A percentile compares a stretch with the other conserved stretches of the same genome.
Evolutionary conservation across 2,113 vertebrate genomes (phyloP).

Genomic region (Melospiza melodia): DNA sequence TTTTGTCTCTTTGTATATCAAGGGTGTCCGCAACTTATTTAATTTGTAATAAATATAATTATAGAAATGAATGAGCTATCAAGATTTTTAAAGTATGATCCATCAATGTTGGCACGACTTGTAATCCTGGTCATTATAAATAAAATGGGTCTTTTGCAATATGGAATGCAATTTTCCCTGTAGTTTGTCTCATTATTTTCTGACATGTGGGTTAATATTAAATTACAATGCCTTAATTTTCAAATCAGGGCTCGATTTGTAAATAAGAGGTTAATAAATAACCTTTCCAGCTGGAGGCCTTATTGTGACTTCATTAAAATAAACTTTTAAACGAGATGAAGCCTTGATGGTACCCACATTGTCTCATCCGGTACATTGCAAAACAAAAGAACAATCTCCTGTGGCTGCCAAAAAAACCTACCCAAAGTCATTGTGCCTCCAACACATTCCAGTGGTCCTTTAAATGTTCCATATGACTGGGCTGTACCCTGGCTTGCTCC

Average conservation of each 20-base stretch:
- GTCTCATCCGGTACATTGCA: background rate
- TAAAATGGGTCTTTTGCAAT: conserved; percentile 80
- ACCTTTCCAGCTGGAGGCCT: conserved; percentile 74
- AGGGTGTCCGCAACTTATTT: conserved; percentile 80
- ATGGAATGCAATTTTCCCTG: conserved; percentile 80
- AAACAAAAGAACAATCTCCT: background rate
- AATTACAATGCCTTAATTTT: conserved; percentile 83
- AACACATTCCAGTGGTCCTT: background rate
- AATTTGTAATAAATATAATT: conserved; percentile 87
- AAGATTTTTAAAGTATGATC: conserved; percentile 84
- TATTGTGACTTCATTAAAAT: conserved; percentile 46
- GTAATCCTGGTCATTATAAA: conserved; percentile 82
- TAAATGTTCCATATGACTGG: background rate
- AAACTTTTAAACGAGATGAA: conserved; percentile 49
- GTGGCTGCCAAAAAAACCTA: background rate
- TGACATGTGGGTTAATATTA: conserved; percentile 82
- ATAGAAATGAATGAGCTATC: conserved; percentile 93
- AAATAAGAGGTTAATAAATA: conserved; percentile 80
- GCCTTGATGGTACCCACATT: background rate
- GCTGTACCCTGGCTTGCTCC: background rate
- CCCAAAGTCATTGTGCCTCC: background rate
- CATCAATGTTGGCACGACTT: conserved; percentile 83
- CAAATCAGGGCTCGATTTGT: conserved; percentile 79
- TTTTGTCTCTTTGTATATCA: conserved; percentile 81
- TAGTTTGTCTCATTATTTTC: conserved; percentile 80